Evolutionary conservation across 2,113 vertebrate genomes (phyloP).

Genomic region (Semnornis frantzii): DNA sequence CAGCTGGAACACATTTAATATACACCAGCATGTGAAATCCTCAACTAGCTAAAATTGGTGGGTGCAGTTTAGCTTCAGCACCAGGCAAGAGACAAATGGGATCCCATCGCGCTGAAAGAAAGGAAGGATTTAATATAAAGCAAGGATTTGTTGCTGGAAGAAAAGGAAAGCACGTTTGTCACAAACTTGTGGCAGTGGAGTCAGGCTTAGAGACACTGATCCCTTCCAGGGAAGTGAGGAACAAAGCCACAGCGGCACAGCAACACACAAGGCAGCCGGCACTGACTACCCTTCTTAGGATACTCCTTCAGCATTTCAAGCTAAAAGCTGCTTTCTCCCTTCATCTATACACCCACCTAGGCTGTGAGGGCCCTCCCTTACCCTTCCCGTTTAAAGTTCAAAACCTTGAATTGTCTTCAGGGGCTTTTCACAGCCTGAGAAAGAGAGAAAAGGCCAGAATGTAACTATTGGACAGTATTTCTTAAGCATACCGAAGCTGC

Average conservation of each 20-base stretch:
- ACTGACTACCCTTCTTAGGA: neutral
- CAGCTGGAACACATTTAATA: neutral
- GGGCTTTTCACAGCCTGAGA: slow-evolving; percentile 24
- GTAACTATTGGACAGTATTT: slow-evolving; percentile 4
- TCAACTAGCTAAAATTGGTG: neutral
- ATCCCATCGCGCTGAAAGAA: neutral
- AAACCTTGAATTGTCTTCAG: neutral
- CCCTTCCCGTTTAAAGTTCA: neutral
- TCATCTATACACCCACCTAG: neutral
- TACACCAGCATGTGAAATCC: neutral
- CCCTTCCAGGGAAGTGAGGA: neutral
- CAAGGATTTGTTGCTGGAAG: neutral
- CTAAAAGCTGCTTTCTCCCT: neutral
- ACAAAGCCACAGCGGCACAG: neutral
- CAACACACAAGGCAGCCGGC: neutral
- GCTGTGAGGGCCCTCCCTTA: neutral
- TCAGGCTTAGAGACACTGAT: neutral
- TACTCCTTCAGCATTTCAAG: neutral
- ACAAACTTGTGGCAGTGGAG: neutral
- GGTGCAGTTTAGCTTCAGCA: neutral
- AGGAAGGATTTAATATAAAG: neutral
- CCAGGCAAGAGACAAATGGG: neutral
- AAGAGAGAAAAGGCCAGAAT: neutral
- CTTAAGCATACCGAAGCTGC: slow-evolving; percentile 9
- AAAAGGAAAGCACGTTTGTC: neutral